These are phyloP conservation scores for Heterodera carotae DNA, from an alignment of 1,140 invertebrate species.

Conservation along the genomic window DNA sequence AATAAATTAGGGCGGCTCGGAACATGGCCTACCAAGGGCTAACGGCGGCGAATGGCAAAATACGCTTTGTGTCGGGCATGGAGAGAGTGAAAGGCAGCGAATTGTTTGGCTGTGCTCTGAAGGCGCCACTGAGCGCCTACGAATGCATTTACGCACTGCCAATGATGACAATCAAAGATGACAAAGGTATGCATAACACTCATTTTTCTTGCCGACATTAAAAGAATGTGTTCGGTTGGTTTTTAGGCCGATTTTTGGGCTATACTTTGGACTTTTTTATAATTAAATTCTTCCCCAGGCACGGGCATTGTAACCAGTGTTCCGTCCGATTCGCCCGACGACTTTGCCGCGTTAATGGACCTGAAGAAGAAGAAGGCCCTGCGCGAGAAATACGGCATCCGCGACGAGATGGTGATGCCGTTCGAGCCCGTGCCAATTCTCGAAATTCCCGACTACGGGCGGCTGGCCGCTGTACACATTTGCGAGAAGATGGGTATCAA, in stretches of 20 bases:
- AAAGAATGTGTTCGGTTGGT: no score
- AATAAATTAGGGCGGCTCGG: conserved; percentile 72
- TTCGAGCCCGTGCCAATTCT: conserved; percentile 87
- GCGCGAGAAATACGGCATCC: conserved; percentile 87
- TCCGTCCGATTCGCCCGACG: conserved; percentile 97
- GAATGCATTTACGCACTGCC: conserved; percentile 87
- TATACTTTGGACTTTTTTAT: no score
- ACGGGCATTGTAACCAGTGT: conserved; percentile 97
- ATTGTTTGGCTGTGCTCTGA: conserved; percentile 77
- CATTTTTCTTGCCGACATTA: no score
- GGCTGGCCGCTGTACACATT: conserved; percentile 70
- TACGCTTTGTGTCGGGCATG: conserved; percentile 73
- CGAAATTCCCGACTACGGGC: conserved; percentile 79
- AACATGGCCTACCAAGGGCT: conserved; percentile 97
- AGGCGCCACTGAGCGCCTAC: conserved; percentile 81
- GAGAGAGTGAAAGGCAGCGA: conserved; percentile 65
- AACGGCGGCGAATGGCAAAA: conserved; percentile 78
- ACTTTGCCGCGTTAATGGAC: conserved; percentile 91
- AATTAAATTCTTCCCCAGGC: conserved; percentile 70
- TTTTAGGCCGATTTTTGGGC: no score
- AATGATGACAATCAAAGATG: conserved; percentile 96
- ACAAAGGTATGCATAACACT: conserved; percentile 75
- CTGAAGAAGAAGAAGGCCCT: conserved; percentile 89
- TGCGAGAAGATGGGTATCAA: conserved; percentile 91
- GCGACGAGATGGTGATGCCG: conserved; percentile 87